Conservation (phyloP, 2,797 vertebrate genomes). For the Halcyon leucocephala region DNA sequence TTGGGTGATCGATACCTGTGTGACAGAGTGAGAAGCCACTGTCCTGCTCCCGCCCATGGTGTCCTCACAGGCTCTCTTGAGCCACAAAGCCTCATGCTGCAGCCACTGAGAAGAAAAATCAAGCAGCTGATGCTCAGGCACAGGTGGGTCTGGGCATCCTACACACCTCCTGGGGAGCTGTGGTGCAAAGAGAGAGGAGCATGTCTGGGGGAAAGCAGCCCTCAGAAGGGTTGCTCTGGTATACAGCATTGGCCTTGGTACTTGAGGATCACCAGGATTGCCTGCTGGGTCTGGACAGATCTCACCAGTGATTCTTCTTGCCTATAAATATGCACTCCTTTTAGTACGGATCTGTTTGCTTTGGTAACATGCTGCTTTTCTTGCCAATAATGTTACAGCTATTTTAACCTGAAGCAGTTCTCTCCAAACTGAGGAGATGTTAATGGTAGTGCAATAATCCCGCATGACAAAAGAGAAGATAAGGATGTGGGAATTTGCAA, state of each 20-base stretch:
- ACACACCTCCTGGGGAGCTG: neutral
- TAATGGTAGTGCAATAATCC: neutral
- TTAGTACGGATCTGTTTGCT: neutral
- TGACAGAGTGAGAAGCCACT: neutral
- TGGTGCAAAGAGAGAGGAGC: neutral
- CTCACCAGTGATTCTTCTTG: neutral
- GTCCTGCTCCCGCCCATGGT: neutral
- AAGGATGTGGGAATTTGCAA: neutral
- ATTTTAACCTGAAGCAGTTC: neutral
- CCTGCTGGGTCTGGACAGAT: neutral
- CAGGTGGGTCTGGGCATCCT: neutral
- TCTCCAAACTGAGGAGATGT: neutral
- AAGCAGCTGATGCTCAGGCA: neutral
- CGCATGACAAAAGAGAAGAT: neutral
- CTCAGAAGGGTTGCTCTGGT: neutral
- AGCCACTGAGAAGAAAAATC: neutral
- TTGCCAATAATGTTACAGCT: neutral
- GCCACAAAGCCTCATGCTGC: neutral
- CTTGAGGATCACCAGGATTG: neutral
- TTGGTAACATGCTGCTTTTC: neutral
- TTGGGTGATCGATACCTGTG: accelerated
- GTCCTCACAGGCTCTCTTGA: neutral
- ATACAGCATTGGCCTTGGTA: neutral
- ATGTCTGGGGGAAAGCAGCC: neutral
- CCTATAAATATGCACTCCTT: neutral